A percentile compares a stretch with the other conserved stretches of the same genome.
phyloP scores from a whole-genome alignment of 2,113 vertebrate genomes.

The Hystrix brachyura region DNA sequence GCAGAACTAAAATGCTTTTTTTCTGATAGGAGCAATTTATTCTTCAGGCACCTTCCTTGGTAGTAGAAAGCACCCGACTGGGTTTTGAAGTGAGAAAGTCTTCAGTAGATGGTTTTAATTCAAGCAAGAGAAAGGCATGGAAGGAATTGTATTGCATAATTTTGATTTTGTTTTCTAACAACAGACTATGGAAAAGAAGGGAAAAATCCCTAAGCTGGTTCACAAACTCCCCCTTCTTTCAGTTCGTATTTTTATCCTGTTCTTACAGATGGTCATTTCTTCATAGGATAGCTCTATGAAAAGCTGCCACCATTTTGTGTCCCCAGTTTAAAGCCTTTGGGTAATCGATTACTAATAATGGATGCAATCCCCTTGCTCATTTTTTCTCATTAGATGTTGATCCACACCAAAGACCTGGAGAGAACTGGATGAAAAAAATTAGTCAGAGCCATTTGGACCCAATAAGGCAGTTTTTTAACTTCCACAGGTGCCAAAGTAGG shows the following conservation, averaged over 20 bases:
- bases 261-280: not conserved
- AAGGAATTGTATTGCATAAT: conserved; percentile 74
- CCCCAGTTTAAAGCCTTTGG: conserved; percentile 46
- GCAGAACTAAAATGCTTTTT: conserved; percentile 88
- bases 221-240: conserved; percentile 32
- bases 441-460: conserved; percentile 56
- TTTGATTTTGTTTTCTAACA: conserved; percentile 78
- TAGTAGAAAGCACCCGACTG: conserved; percentile 84
- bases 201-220: conserved; percentile 60
- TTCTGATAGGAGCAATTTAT: conserved; percentile 89
- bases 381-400: conserved; percentile 61
- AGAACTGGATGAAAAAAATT: conserved; percentile 52
- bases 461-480: conserved; percentile 69
- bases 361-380: not conserved
- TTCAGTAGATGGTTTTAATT: conserved; percentile 85
- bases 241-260: conserved; percentile 49
- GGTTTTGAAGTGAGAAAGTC: conserved; percentile 85
- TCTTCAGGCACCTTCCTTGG: conserved; percentile 86
- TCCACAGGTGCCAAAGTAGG: conserved; percentile 44
- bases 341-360: conserved; percentile 59
- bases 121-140: conserved; percentile 79
- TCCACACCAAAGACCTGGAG: conserved; percentile 57
- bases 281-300: not conserved
- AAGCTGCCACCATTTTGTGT: conserved; percentile 54
- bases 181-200: conserved; percentile 62